Base-by-base conservation (phyloP, 1,140 invertebrate genomes). In the Lycorma delicatula region DNA sequence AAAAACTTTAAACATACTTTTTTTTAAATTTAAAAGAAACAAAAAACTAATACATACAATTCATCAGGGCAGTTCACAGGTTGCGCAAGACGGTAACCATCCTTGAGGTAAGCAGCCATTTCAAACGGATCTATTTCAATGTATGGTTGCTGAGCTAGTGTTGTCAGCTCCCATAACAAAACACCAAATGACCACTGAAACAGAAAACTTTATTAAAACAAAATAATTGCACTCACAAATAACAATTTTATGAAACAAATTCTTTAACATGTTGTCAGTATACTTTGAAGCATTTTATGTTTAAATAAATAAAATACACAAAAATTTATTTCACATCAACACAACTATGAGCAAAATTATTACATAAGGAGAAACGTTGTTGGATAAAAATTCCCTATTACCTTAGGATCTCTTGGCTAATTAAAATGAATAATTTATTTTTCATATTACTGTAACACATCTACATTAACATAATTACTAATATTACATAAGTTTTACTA, bases 31-130 rank as follows among this genome's bases (percentile, higher is more conserved):
- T n/a, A n/a, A n/a, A 2, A 38, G 7, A 38, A 38, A 38, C 20
- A 38, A 38, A 3, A 38, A 16, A 53, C 11, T 28, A 25, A 4
- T 67, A 83, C 87, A 86, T 77, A 94, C 83, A 97, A 74, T 77
- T 97, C 92, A 78, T 97, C 93, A 1, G 94, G 94, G 72, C 93
- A 97, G 70, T 93, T 94, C 63, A 87, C 80, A 4, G 94, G 94
- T 67, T 96, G 93, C 9, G 85, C 81, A 18, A 96, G 81, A 62
- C 93, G 77, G 70, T 93, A 95, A 16, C 93, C 92, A 69, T 91
- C 91, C 51, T 82, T 80, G 25, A 97, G 79, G 74, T 90, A 94
- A 22, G 83, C 82, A 50, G 82, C 84, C 74, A 97, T 87, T 72
- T 97, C 93, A 70, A 92, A 94, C 29, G 91, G 87, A 72, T 96